A percentile compares a stretch with the other conserved stretches of the same genome.
These are phyloP conservation scores for human DNA, from an alignment of 2,113 vertebrate species.

Conservation along the genomic window DNA sequence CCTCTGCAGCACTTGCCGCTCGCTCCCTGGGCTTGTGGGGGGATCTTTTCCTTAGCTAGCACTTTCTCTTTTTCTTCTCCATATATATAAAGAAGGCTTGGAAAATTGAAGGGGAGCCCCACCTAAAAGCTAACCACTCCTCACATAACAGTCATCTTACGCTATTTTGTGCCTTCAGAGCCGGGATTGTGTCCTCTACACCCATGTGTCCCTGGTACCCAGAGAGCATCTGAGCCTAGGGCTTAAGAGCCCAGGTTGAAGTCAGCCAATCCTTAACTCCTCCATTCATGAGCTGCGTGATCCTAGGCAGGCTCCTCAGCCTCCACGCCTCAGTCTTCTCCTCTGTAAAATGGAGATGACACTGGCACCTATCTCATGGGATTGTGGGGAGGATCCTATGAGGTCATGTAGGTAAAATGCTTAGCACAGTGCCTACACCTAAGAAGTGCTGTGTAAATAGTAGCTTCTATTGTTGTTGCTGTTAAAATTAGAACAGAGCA, in stretches of 20 bases:
- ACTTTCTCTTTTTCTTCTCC: not conserved
- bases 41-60: not conserved
- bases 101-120: not conserved
- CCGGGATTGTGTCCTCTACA: not conserved
- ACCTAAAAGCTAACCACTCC: not conserved
- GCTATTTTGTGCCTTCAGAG: not conserved
- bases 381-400: not conserved
- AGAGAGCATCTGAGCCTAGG: not conserved
- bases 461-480: not conserved
- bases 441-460: not conserved
- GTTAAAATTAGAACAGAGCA: not conserved
- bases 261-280: not conserved
- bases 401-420: not conserved
- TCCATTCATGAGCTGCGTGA: not conserved
- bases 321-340: not conserved
- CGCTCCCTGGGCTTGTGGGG: not conserved
- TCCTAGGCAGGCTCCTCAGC: not conserved
- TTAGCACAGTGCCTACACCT: not conserved
- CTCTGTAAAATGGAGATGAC: not conserved
- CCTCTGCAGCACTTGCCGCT: not conserved
- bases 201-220: not conserved
- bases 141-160: not conserved
- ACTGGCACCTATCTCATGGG: not conserved
- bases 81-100: not conserved
- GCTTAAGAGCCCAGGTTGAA: not conserved